Conservation (phyloP, 2,113 vertebrate genomes). For the Limanda limanda region DNA sequence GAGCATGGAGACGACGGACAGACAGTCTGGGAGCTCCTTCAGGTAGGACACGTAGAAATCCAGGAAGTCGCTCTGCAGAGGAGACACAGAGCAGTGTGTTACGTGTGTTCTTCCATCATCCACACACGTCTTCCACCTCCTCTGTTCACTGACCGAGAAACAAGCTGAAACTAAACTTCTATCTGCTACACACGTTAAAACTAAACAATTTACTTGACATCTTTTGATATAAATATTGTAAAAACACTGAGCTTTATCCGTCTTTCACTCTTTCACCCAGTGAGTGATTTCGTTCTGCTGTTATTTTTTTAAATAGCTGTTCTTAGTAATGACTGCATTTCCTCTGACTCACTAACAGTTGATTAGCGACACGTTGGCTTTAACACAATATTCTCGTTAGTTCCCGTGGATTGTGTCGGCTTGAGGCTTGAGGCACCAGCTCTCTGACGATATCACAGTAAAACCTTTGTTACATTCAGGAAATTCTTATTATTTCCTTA, state of each 20-base stretch:
- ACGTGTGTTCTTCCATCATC: too few relatives aligned
- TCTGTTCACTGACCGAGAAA: too few relatives aligned
- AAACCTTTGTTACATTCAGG: too few relatives aligned
- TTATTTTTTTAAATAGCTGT: background rate
- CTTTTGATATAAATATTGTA: too few relatives aligned
- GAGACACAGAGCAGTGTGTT: background rate
- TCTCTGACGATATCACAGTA: too few relatives aligned
- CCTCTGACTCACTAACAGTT: conserved; percentile 15
- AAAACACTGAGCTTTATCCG: too few relatives aligned
- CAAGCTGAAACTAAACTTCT: background rate
- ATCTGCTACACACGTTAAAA: too few relatives aligned
- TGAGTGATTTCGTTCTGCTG: background rate
- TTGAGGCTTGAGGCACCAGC: background rate
- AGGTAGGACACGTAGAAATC: conserved; percentile 95
- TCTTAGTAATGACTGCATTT: conserved; percentile 39
- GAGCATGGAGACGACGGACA: conserved; percentile 88
- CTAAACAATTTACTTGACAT: too few relatives aligned
- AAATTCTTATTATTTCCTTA: too few relatives aligned
- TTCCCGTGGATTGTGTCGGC: background rate
- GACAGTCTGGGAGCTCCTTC: conserved; percentile 94
- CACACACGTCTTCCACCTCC: background rate
- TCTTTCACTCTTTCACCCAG: too few relatives aligned
- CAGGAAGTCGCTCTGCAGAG: conserved; percentile 91
- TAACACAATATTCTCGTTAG: conserved; percentile 28
- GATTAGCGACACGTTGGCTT: conserved; percentile 15